Base-by-base conservation (phyloP, 2,113 vertebrate species). In the Nyctereutes procyonoides region DNA sequence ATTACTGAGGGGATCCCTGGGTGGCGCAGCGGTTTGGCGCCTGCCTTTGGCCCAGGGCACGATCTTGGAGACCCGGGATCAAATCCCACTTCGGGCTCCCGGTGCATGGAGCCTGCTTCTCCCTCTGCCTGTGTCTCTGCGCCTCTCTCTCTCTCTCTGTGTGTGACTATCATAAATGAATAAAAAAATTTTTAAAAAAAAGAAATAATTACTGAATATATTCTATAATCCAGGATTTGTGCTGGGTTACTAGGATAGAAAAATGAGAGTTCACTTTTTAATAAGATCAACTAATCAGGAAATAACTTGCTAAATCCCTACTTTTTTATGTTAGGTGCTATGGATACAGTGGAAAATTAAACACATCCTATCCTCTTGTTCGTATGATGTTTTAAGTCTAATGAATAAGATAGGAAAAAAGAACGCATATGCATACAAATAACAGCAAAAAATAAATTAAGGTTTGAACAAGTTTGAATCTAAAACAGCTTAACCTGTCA, bases 221-320 rank as follows among this genome's bases (percentile, higher is more conserved):
- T 88, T 81, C 53, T 82, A 6, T 94, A 35, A 73, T 62, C 35
- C 65, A 81, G 56, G 32, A 48, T 82, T 94, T 82, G 76, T 73
- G 76, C 43, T 82, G 55, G 65, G 5, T 81, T 71, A 73, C 55
- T 74, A 71, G 67, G 12, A n/a, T 53, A 71, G 24, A 24, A 65
- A 95, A 84, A 65, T 56, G 58, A 76, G 58, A 74, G 6, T 76
- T 90, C 6, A 55, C 26, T 73, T 56, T 56, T 89, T 95, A 76
- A 76, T 73, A 90, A 87, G 43, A 89, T 94, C 79, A 94, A 30
- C 10, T 35, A 94, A 28, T 95, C 28, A 90, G 56, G 56, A 95
- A 90, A 74, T 88, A 71, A 71, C 56, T 69, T 93, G 73, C 53
- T 94, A 67, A 94, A 22, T 19, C 16, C 10, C 26, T 60, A 14